Evolutionary conservation across 1,140 invertebrate genomes (phyloP).

Genomic region (Drosophila tropicalis): DNA sequence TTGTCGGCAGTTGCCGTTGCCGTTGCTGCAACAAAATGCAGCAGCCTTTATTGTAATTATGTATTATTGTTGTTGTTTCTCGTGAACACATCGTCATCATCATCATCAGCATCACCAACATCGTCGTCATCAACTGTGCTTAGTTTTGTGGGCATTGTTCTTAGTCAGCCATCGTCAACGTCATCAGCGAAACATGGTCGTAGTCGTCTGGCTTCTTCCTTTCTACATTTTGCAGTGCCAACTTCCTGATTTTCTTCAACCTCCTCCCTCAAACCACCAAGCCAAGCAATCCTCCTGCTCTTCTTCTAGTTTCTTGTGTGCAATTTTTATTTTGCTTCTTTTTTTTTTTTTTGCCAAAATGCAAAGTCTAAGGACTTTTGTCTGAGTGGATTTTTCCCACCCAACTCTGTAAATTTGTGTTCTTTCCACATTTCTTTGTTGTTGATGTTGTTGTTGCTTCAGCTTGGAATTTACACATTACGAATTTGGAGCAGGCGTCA

Average conservation of each 20-base stretch:
- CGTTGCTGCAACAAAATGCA: constrained; percentile 54
- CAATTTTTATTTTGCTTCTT: constrained; percentile 20
- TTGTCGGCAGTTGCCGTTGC: constrained; percentile 33
- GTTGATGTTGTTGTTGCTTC: constrained; percentile 47
- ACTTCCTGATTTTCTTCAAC: constrained; percentile 64
- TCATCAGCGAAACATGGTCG: constrained; percentile 17
- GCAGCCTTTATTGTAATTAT: constrained; percentile 62
- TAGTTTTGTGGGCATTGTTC: constrained; percentile 67
- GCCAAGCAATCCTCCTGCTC: neutral
- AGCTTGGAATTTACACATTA: constrained; percentile 69
- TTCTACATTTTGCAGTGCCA: constrained; percentile 68
- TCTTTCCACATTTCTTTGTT: neutral
- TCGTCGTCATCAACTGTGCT: constrained; percentile 39
- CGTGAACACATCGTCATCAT: neutral
- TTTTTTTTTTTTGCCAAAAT: constrained; percentile 74
- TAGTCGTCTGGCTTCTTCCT: constrained; percentile 48
- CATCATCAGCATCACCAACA: constrained; percentile 17
- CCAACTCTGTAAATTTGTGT: constrained; percentile 8
- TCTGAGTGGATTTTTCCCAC: constrained; percentile 76
- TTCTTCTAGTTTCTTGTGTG: constrained; percentile 36
- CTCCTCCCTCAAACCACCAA: constrained; percentile 5
- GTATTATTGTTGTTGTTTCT: constrained; percentile 57
- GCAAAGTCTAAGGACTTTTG: constrained; percentile 82
- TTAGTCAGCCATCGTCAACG: constrained; percentile 53
- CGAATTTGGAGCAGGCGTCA: constrained; percentile 43